Evolutionary conservation across 1,140 invertebrate genomes (phyloP).

Genomic region (Drosophila ficusphila): DNA sequence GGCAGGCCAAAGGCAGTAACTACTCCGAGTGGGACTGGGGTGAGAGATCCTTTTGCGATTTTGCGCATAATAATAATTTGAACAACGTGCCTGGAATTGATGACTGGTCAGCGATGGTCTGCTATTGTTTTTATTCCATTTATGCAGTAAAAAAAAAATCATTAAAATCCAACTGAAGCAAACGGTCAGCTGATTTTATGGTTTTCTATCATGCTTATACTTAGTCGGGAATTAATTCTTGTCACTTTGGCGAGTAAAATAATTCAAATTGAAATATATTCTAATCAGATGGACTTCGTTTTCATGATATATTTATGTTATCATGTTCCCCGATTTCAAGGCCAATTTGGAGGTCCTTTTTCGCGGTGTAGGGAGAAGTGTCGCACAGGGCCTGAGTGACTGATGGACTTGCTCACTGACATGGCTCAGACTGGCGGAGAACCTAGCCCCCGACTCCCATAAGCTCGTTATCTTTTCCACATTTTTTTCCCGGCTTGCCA

Average conservation of each 20-base stretch:
- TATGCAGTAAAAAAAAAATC: not conserved
- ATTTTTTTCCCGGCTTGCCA: slow-evolving; percentile 33
- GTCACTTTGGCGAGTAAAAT: too few relatives aligned
- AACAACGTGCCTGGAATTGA: slow-evolving; percentile 75
- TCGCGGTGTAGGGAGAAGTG: slow-evolving; percentile 37
- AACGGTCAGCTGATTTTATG: not conserved
- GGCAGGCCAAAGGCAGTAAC: slow-evolving; percentile 63
- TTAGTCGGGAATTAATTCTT: too few relatives aligned
- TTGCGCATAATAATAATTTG: slow-evolving; percentile 83
- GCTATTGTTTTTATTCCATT: slow-evolving; percentile 38
- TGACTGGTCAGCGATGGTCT: slow-evolving; percentile 65
- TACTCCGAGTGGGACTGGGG: slow-evolving; percentile 8
- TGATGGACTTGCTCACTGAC: slow-evolving; percentile 66
- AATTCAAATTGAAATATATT: not conserved
- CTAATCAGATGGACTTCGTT: too few relatives aligned
- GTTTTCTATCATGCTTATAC: too few relatives aligned
- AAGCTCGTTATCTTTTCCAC: slow-evolving; percentile 47
- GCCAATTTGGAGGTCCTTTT: slow-evolving; percentile 4
- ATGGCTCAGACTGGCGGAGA: slow-evolving; percentile 33
- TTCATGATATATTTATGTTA: too few relatives aligned
- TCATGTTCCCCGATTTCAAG: too few relatives aligned
- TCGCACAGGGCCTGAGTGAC: slow-evolving; percentile 65
- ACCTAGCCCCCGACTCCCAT: slow-evolving; percentile 1
- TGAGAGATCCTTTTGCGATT: slow-evolving; percentile 78
- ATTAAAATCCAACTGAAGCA: not conserved